phyloP scores from a whole-genome alignment of 2,888 invertebrate species.

The Drosophila setosimentum region DNA sequence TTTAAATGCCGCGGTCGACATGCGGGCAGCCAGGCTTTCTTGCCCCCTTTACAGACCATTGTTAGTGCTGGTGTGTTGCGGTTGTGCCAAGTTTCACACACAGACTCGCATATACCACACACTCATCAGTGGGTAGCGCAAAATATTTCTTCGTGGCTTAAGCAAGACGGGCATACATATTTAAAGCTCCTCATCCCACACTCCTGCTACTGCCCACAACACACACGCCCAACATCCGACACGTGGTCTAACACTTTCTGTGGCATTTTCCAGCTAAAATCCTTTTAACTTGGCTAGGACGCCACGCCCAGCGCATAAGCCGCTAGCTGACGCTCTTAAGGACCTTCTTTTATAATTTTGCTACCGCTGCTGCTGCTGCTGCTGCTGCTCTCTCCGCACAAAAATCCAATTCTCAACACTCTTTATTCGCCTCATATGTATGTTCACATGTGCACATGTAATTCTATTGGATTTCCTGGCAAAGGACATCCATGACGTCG shows the following conservation, averaged over 20 bases:
- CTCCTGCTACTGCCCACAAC: not conserved
- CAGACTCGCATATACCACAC: slow-evolving; percentile 41
- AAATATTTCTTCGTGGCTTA: slow-evolving; percentile 82
- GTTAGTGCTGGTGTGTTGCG: slow-evolving; percentile 63
- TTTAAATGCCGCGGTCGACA: slow-evolving; percentile 81
- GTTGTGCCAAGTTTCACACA: slow-evolving; percentile 51
- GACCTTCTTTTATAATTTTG: slow-evolving; percentile 50
- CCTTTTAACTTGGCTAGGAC: slow-evolving; percentile 52
- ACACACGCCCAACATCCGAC: slow-evolving; percentile 60
- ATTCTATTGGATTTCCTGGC: slow-evolving; percentile 66
- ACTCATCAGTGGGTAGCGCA: slow-evolving; percentile 42
- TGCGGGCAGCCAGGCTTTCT: slow-evolving; percentile 61
- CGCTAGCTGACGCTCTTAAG: slow-evolving; percentile 67
- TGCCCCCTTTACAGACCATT: slow-evolving; percentile 7
- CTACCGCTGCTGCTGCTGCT: not conserved
- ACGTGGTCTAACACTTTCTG: slow-evolving; percentile 73
- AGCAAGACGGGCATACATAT: slow-evolving; percentile 71
- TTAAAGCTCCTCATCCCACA: slow-evolving; percentile 48
- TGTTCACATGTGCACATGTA: slow-evolving; percentile 64
- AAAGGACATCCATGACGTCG: slow-evolving; percentile 49
- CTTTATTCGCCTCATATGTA: slow-evolving; percentile 71
- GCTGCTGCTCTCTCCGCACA: slow-evolving; percentile 31
- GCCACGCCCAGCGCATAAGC: slow-evolving; percentile 66
- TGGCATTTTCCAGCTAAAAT: slow-evolving; percentile 66
- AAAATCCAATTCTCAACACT: slow-evolving; percentile 62